These are phyloP conservation scores for Oreamnos americanus DNA, from an alignment of 2,113 vertebrate species.

Conservation along the genomic window DNA sequence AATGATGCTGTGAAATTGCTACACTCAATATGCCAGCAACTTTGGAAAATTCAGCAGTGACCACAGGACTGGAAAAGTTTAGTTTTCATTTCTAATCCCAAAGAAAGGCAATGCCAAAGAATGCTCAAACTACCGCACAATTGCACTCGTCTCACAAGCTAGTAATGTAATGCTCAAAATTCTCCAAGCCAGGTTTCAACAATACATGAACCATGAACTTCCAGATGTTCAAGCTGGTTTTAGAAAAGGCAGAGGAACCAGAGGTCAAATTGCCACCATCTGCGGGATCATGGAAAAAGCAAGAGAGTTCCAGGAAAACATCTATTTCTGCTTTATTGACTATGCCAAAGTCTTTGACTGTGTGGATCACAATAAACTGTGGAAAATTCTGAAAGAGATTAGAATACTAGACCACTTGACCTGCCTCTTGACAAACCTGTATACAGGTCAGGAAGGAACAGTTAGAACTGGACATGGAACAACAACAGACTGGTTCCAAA, in stretches of 20 bases:
- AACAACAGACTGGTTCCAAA: neutral
- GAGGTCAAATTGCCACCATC: neutral
- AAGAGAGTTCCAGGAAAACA: neutral
- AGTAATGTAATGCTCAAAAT: neutral
- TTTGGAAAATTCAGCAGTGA: neutral
- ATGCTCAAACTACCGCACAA: neutral
- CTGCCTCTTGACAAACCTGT: neutral
- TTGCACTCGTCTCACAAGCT: neutral
- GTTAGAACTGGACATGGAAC: neutral
- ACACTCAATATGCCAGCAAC: neutral
- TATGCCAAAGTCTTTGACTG: neutral
- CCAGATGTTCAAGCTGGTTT: neutral
- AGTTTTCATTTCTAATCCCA: neutral
- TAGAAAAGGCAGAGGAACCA: neutral
- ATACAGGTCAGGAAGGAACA: neutral
- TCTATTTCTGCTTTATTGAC: neutral
- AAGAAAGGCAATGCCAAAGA: neutral
- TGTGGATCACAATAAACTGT: neutral
- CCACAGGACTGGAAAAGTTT: neutral
- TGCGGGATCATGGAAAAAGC: neutral
- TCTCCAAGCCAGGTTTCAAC: neutral
- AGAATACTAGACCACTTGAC: neutral
- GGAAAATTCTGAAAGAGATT: neutral
- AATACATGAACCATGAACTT: neutral
- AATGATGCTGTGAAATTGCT: neutral